Evolutionary conservation across 2,888 invertebrate species (phyloP), one percentile per base, ranked within the genome.

Genomic region (Rutpela maculata): DNA sequence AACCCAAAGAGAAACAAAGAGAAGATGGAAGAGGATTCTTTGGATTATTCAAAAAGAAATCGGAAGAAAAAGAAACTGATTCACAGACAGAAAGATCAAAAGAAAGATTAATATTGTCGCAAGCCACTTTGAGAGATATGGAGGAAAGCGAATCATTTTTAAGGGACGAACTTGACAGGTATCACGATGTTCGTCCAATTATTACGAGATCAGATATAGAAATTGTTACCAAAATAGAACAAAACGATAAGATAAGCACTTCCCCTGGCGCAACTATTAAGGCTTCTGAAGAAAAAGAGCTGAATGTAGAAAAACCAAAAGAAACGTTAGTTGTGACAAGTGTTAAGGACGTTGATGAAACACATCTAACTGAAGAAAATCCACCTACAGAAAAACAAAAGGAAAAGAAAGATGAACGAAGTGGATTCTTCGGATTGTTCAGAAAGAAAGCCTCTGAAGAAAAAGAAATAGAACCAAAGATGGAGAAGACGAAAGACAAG

Each of bases 141-240:
- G 59, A 56, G 26, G 77, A 78, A 19, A 75, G 78, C 19, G 26
- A 57, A 22, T 63, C 72, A 43, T 85, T 85, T 66, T 71, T 85
- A 57, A 76, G 74, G 71, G 76, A 73, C 38, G 85, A 85, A 82
- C 60, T 85, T 57, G 80, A 82, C 31, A 74, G 60, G 56, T 85
- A 83, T 77, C 81, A 86, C 43, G 85, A 85, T 71, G 83, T 83
- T 38, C 74, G 78, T 60, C 81, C 80, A 6, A 70, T 77, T 63
- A 56, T 60, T 43, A 78, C 75, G 11, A 75, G 81, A 66, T 62
- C 59, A 50, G 57, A 74, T 68, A 73, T 55, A 17, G 65, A 12
- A 22, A 3, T 6, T 18, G 12, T 18, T 1, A 18, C 18, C 7
- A 7, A 17, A 11, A 18, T 0, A 57, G 18, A 57, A 12, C 26